Conservation (phyloP, 2,888 invertebrate genomes). For the Dione vanillae region DNA sequence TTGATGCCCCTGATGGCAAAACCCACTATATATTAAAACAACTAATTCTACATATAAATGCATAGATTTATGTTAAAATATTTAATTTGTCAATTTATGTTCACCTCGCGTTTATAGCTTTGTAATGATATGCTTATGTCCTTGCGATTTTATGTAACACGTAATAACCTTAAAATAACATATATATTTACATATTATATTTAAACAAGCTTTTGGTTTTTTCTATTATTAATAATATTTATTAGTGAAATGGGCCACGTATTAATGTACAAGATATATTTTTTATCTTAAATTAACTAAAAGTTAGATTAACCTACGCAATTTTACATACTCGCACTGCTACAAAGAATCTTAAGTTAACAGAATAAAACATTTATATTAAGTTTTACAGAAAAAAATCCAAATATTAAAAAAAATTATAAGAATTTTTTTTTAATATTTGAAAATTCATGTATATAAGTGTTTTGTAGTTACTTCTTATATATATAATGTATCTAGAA, state of each 20-base stretch:
- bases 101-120: conserved; percentile 33
- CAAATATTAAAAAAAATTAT: too few relatives aligned
- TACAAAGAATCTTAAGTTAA: not conserved
- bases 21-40: conserved; percentile 4
- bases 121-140: conserved; percentile 32
- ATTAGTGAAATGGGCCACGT: not conserved
- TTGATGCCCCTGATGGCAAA: not conserved
- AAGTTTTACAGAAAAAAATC: too few relatives aligned
- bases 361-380: too few relatives aligned
- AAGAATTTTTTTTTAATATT: too few relatives aligned
- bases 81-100: conserved; percentile 36
- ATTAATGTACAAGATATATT: not conserved
- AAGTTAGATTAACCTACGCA: not conserved
- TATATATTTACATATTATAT: not conserved
- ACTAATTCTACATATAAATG: not conserved
- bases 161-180: conserved; percentile 27
- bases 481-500: too few relatives aligned
- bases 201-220: too few relatives aligned
- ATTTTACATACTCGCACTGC: not conserved
- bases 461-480: too few relatives aligned
- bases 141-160: conserved; percentile 29
- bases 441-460: too few relatives aligned
- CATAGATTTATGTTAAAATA: conserved; percentile 20
- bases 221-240: not conserved
- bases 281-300: not conserved